These are phyloP conservation scores for Chionoecetes opilio DNA, from an alignment of 1,140 invertebrate species.

Conservation along the genomic window DNA sequence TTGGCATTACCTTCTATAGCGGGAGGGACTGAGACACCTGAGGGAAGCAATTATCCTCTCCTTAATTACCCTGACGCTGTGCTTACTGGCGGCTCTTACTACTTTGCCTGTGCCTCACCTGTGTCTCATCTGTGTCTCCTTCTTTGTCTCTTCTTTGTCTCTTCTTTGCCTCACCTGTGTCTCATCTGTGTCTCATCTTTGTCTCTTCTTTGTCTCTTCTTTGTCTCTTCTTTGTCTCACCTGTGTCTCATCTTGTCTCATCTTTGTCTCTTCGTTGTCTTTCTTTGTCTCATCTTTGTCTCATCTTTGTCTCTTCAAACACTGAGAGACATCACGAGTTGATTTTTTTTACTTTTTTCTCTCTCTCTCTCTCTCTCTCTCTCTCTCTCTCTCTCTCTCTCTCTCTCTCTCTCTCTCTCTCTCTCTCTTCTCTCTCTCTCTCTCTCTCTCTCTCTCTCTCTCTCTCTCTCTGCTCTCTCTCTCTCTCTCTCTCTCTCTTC, in stretches of 20 bases:
- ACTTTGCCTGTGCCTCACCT: too few relatives aligned
- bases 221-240: too few relatives aligned
- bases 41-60: slow-evolving; percentile 7
- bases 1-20: neutral
- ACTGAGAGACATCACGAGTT: too few relatives aligned
- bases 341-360: neutral
- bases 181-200: neutral
- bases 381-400: neutral
- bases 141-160: too few relatives aligned
- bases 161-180: too few relatives aligned
- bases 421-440: neutral
- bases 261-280: neutral
- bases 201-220: neutral
- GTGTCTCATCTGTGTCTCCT: too few relatives aligned
- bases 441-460: neutral
- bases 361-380: neutral
- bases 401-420: neutral
- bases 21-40: neutral
- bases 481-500: neutral
- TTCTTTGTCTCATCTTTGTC: neutral
- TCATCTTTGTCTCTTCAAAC: neutral
- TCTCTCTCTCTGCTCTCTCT: neutral
- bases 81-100: neutral
- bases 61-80: neutral
- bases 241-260: neutral